Base-by-base conservation (phyloP, 2,888 invertebrate species). In the Drosophila yooni region DNA sequence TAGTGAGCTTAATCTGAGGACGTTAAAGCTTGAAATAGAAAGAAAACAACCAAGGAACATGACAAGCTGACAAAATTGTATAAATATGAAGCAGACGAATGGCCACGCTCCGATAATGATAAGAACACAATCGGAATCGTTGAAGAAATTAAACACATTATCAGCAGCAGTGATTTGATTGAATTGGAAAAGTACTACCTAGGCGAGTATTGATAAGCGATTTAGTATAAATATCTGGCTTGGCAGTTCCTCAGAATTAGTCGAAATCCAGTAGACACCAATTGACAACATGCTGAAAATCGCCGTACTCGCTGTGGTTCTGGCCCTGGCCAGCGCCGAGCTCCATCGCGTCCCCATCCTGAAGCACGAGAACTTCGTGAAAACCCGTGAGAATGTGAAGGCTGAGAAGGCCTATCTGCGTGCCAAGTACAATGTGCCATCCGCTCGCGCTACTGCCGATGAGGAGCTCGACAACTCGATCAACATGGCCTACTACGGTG, bases 401-500 rank as follows among this genome's bases (percentile, higher is more conserved):
- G 82, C 80, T 1, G 82, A 80, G 68, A 60, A 68, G 57, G 36
- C 56, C 29, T 70, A 74, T 46, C 64, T 82, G 48, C 85, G 87
- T 29, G 74, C 66, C 76, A 88, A 88, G 46, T 88, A 88, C 51
- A 62, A 76, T 21, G 38, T 86, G 33, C 81, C 86, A 46, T 3
- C n/a, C 4, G 27, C 70, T 7, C 80, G 83, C 57, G 43, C 31
- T 18, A 68, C 73, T 46, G 46, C 46, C 46, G 86, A 86, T 67
- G 88, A 89, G 70, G 67, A 81, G 65, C 94, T 98, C 53, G 96
- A 97, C 48, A 98, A 98, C 93, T 98, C 98, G 91, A 94, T 98
- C 76, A 98, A 99, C 94, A 97, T 98, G 73, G 98, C 98, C 93
- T 99, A 99, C 94, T 99, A 97, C 94, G 99, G 99, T n/a, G 96